Conservation (phyloP, 2,113 vertebrate species). For the Toxotes jaculatrix region DNA sequence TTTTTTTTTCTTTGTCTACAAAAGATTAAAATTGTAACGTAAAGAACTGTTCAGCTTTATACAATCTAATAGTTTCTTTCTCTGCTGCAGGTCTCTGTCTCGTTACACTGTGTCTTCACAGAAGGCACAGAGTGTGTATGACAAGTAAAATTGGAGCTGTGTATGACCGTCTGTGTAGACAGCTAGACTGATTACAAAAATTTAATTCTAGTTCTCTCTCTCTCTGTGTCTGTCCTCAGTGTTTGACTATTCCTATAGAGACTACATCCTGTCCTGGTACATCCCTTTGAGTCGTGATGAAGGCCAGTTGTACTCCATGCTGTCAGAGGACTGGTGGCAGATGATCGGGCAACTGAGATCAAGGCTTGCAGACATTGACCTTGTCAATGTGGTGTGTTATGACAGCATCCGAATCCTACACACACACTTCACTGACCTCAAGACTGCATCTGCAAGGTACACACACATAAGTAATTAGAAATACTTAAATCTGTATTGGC, state of each 20-base stretch:
- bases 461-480: background rate
- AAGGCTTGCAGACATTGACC: slow-evolving; percentile 90
- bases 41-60: background rate
- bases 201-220: slow-evolving; percentile 8
- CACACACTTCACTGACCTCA: slow-evolving; percentile 96
- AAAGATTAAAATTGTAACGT: background rate
- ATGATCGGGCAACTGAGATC: slow-evolving; percentile 90
- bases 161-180: background rate
- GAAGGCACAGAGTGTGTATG: background rate
- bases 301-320: slow-evolving; percentile 93
- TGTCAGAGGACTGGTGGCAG: slow-evolving; percentile 97
- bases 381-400: slow-evolving; percentile 94
- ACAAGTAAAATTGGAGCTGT: too few relatives aligned
- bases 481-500: background rate
- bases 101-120: background rate
- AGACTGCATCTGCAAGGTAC: slow-evolving; percentile 93
- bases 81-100: background rate
- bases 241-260: slow-evolving; percentile 96
- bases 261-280: slow-evolving; percentile 98
- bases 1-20: background rate
- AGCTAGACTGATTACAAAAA: background rate
- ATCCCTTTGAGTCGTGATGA: slow-evolving; percentile 91
- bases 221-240: slow-evolving; percentile 83
- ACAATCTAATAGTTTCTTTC: background rate
- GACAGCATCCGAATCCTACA: slow-evolving; percentile 93